These are phyloP conservation scores for Sapajus apella DNA, from an alignment of 2,113 vertebrate genomes.

Conservation along the genomic window DNA sequence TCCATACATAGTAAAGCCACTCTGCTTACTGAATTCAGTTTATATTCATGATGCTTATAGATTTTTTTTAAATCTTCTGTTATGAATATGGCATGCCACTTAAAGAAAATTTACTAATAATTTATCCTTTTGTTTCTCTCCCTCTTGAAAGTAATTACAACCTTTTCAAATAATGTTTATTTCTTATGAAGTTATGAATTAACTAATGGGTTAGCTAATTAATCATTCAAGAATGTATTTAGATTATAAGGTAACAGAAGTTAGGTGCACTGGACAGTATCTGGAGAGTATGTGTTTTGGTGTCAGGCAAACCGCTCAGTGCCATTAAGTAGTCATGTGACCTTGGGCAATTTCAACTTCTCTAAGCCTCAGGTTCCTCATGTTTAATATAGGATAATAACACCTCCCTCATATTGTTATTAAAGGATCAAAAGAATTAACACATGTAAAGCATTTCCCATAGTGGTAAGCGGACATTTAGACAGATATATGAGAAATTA, in stretches of 20 bases:
- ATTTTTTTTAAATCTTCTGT: neutral
- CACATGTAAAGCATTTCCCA: neutral
- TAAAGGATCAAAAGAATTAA: neutral
- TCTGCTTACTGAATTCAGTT: neutral
- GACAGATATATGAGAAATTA: neutral
- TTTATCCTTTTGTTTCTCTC: neutral
- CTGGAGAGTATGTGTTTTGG: neutral
- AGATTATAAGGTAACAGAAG: neutral
- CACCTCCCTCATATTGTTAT: neutral
- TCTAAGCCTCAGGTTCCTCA: neutral
- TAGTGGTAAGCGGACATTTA: neutral
- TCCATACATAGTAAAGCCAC: neutral
- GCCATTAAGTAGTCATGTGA: neutral
- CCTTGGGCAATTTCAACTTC: neutral
- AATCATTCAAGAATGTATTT: neutral
- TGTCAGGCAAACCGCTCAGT: neutral
- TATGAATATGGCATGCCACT: neutral
- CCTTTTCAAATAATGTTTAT: conserved; percentile 2
- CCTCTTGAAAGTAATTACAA: neutral
- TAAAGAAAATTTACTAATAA: neutral
- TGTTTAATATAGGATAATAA: neutral
- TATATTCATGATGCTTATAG: neutral
- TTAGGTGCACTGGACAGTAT: neutral
- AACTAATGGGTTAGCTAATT: neutral
- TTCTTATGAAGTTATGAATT: neutral